Evolutionary conservation across 1,140 invertebrate species (phyloP).

Genomic region (Drosophila mayri): DNA sequence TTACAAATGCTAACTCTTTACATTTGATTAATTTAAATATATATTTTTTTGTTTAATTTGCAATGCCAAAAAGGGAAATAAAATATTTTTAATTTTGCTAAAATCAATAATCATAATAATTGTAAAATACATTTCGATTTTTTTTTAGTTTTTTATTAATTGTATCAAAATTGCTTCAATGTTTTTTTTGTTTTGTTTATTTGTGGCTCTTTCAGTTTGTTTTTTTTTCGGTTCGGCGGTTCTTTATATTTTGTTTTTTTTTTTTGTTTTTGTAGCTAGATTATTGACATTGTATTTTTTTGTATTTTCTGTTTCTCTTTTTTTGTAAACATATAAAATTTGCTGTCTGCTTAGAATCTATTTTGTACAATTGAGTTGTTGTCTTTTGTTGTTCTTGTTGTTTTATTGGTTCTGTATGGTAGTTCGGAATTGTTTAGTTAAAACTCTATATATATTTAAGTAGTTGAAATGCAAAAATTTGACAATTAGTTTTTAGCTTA

Average conservation of each 20-base stretch:
- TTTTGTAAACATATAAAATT: constrained; percentile 68
- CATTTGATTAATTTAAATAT: constrained; percentile 59
- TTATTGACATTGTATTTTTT: constrained; percentile 58
- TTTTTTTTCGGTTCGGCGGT: constrained; percentile 61
- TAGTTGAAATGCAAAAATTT: constrained; percentile 78
- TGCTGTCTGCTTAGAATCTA: constrained; percentile 68
- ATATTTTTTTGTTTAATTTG: constrained; percentile 32
- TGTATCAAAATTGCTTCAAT: constrained; percentile 73
- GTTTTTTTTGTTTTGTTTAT: constrained; percentile 22
- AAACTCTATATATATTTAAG: constrained; percentile 38
- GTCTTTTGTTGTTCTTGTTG: constrained; percentile 72
- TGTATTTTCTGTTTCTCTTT: constrained; percentile 10
- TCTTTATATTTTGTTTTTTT: constrained; percentile 30
- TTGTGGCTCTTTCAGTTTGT: constrained; percentile 21
- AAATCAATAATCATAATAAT: constrained; percentile 74
- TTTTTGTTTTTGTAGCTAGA: constrained; percentile 30
- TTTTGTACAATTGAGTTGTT: constrained; percentile 82
- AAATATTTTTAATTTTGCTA: constrained; percentile 70
- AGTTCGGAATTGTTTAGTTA: constrained; percentile 30
- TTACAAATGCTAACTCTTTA: constrained; percentile 62
- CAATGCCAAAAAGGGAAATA: constrained; percentile 56
- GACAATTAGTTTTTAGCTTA: constrained; percentile 63
- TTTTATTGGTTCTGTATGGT: constrained; percentile 60
- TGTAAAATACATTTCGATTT: constrained; percentile 59
- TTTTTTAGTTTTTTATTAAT: constrained; percentile 25